Base-by-base conservation (phyloP, 2,797 vertebrate species). In the Argyrosomus regius region DNA sequence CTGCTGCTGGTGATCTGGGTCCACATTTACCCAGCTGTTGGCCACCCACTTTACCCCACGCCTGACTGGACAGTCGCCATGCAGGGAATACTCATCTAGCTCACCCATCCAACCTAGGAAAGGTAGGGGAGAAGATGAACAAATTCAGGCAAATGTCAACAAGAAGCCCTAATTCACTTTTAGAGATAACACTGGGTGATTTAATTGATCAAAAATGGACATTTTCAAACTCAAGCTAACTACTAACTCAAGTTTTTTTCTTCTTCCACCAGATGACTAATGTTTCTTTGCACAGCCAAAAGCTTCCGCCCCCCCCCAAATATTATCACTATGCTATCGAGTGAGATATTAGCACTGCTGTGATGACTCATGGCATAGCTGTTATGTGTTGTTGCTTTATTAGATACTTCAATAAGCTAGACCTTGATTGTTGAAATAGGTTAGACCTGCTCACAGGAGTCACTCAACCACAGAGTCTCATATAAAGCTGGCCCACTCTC, bases 1-100 rank as follows among this genome's bases (percentile, higher is more conserved):
- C 93, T 99, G 98, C 46, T 96, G 95, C 67, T 92, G 89, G 68
- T 95, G 92, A 86, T 97, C 97, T 43, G 98, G 97, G 85, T 99
- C 98, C 64, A 99, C 96, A 1, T 99, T 99, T 86, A 99, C 96
- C 98, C 98, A 99, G 92, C 97, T 98, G 93, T 97, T 97, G 84
- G 97, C 98, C 2, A 97, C 96, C 98, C 98, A 99, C 87, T 98
- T 99, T 28, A 96, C 95, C 63, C 97, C 97, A 0, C 89, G 95
- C 5, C 94, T 96, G 78, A 99, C 97, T 46, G 97, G 92, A 87
- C 98, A 99, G 85, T 97, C 97, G 0, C 98, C 98, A 0, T 98
- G 97, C 73, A 99, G 92, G 6, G 98, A 97, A 6, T 98, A 99
- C 91, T 99, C 98, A 0, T 99, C 98, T 73, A 98, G 87, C 83